Evolutionary conservation across 1,140 invertebrate genomes (phyloP).

Genomic region (Argopecten irradians): DNA sequence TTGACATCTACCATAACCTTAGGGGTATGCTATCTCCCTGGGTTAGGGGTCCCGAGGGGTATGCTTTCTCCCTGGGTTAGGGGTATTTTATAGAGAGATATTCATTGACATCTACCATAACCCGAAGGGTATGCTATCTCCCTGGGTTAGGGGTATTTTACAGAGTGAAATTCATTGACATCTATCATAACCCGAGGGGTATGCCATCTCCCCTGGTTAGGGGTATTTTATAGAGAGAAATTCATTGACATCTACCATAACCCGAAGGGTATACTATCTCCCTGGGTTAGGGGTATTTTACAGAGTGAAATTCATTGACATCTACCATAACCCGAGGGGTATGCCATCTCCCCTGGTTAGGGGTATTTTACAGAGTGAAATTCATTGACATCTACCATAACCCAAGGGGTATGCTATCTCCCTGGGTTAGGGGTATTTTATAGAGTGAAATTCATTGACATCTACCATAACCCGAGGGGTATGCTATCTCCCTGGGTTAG

Average conservation of each 20-base stretch:
- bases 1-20: not conserved
- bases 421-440: too few species aligned
- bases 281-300: not conserved
- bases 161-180: not conserved
- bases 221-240: slow-evolving; percentile 9
- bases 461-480: not conserved
- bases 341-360: too few species aligned
- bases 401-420: not conserved
- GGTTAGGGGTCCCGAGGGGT: not conserved
- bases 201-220: too few species aligned
- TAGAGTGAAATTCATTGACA: not conserved
- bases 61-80: too few species aligned
- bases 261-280: too few species aligned
- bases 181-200: not conserved
- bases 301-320: not conserved
- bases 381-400: not conserved
- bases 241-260: not conserved
- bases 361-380: too few species aligned
- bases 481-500: not conserved
- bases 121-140: too few species aligned
- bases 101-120: not conserved
- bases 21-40: too few species aligned
- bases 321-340: not conserved
- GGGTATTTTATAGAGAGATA: not conserved
- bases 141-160: not conserved